These are phyloP conservation scores for Zaprionus camerounensis DNA, from an alignment of 1,140 invertebrate species.

Conservation along the genomic window DNA sequence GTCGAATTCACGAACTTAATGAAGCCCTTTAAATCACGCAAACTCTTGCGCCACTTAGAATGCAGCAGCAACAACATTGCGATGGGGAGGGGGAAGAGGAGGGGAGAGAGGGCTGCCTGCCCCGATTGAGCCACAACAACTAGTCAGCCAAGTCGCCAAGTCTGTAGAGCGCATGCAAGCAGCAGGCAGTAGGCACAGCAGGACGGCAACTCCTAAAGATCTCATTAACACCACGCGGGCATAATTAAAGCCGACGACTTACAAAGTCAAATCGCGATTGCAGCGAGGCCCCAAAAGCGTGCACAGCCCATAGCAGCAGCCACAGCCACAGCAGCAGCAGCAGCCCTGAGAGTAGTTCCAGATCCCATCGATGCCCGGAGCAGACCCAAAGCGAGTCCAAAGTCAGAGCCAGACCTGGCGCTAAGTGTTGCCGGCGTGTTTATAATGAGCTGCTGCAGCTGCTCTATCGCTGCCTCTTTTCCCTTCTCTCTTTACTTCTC, in stretches of 20 bases:
- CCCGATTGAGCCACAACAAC: slow-evolving; percentile 73
- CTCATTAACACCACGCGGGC: slow-evolving; percentile 83
- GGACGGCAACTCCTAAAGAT: slow-evolving; percentile 66
- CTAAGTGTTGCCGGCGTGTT: slow-evolving; percentile 68
- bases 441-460: slow-evolving; percentile 67
- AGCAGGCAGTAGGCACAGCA: neutral
- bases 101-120: neutral
- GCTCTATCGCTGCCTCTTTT: neutral
- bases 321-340: slow-evolving; percentile 43
- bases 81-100: neutral
- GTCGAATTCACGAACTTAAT: slow-evolving; percentile 84
- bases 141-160: slow-evolving; percentile 44
- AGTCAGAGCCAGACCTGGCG: slow-evolving; percentile 47
- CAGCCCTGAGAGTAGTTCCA: slow-evolving; percentile 15
- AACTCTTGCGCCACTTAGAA: slow-evolving; percentile 78
- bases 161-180: slow-evolving; percentile 44
- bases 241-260: slow-evolving; percentile 82
- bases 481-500: neutral
- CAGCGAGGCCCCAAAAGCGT: slow-evolving; percentile 49
- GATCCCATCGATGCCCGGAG: neutral
- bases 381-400: neutral
- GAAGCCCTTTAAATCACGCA: slow-evolving; percentile 84
- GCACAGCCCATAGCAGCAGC: slow-evolving; percentile 45
- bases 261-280: slow-evolving; percentile 75
- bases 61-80: slow-evolving; percentile 16